Evolutionary conservation across 2,113 vertebrate species (phyloP), one percentile per base, ranked within the genome.

Genomic region (Numida meleagris): DNA sequence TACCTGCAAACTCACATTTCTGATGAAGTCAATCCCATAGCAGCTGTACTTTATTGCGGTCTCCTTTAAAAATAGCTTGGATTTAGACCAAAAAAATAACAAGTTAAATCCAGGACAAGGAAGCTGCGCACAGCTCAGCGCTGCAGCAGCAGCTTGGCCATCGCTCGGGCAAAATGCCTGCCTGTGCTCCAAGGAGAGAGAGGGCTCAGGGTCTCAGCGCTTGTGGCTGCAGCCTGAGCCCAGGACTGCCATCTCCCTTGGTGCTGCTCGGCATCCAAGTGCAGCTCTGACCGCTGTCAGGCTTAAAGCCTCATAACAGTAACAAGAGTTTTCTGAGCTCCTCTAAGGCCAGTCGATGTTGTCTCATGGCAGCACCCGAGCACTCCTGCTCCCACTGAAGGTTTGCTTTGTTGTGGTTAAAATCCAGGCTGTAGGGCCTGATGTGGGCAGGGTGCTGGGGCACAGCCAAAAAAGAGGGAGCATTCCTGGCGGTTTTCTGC

Each of bases 51-150:
- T 85, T 74, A 91, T 71, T 45, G 59, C 58, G 33, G 33, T 14
- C 55, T 78, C 14, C 65, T 94, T 95, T 27, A 90, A 73, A 94
- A 95, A 83, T 65, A 95, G 14, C 65, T 86, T 90, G 89, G 89
- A 75, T 72, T 91, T 78, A 72, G 55, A 86, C 72, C 68, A 91
- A 61, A 86, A 70, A 88, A 77, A 38, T 55, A 74, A 70, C 0
- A 2, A 78, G 46, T 88, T 86, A 88, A 86, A 82, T 74, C 72
- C 6, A 7, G 73, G 59, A 57, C 81, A 58, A 40, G 33, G 72
- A 38, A 79, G 50, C 71, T 29, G 16, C 13, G 11, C 82, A 55
- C 33, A 31, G 57, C 65, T 75, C 51, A 9, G 50, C 24, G 67
- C 84, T 89, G 84, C 87, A 61, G 34, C 38, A 46, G 89, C 90